Evolutionary conservation across 2,113 vertebrate species (phyloP), one percentile per base, ranked within the genome.

Genomic region (Hyla sarda): DNA sequence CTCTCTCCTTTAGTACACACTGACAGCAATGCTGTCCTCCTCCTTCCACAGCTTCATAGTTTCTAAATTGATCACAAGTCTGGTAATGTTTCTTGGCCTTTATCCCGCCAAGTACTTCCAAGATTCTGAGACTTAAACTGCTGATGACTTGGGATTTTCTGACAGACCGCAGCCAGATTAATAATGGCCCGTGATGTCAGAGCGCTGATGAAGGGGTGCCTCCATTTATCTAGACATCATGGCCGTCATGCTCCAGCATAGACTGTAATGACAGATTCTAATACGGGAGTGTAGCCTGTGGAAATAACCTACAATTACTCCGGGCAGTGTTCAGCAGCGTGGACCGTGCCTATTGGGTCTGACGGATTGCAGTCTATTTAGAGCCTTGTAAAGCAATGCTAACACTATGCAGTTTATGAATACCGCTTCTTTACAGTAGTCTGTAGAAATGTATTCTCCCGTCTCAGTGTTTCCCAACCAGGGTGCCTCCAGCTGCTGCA

Each of bases 1-100:
- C 30, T 78, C 17, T 3, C 0, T n/a, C 30, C 14, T 28, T 0
- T 2, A 32, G 17, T 54, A 23, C 54, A 16, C 25, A 41, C 1
- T 28, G 77, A 62, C 21, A 45, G 23, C 12, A 23, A 80, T 80
- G 25, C 16, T 7, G 21, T 71, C 80, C 80, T 34, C 8, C 34
- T 65, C 21, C 47, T 34, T 71, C 56, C 58, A 30, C 41, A 12
- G 37, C 79, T 72, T 37, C 50, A 34, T 54, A 25, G 52, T 54
- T 56, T 52, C 48, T 54, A 25, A n/a, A 82, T 4, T 52, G 67
- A 62, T 60, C 32, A 60, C 77, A 12, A 41, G n/a, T 83, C 82
- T 73, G 19, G 21, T 72, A 25, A 71, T 83, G 67, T 83, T 41
- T 58, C 30, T 73, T 83, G 67, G 50, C 82, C 50, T 82, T n/a